These are phyloP conservation scores for Agraylea sexmaculata DNA, from an alignment of 1,140 invertebrate species.

Conservation along the genomic window DNA sequence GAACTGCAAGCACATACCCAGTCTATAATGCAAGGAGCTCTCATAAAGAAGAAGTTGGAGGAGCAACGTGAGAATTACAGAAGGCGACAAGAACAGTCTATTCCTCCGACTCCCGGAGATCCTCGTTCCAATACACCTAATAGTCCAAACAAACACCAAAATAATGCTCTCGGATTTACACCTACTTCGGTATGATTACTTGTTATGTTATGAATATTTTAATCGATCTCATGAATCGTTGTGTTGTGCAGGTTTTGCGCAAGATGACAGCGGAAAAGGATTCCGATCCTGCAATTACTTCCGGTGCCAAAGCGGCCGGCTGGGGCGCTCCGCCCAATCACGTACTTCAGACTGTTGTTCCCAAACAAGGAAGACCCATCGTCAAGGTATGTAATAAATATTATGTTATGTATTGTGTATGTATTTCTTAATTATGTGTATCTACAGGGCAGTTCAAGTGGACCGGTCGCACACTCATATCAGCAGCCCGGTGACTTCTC, in stretches of 20 bases:
- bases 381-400: constrained; percentile 30
- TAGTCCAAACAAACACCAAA: constrained; percentile 30
- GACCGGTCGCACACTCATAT: constrained; percentile 24
- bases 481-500: constrained; percentile 28
- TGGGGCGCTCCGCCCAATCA: constrained; percentile 28
- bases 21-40: constrained; percentile 67
- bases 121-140: constrained; percentile 20
- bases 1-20: constrained; percentile 73
- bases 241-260: constrained; percentile 50
- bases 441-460: constrained; percentile 16
- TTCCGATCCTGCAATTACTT: constrained; percentile 31
- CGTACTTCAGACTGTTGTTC: constrained; percentile 18
- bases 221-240: neutral
- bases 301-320: constrained; percentile 25
- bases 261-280: constrained; percentile 90
- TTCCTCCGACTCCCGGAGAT: constrained; percentile 20
- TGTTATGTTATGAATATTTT: neutral
- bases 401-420: constrained; percentile 4
- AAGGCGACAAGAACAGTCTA: constrained; percentile 55
- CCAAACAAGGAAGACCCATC: constrained; percentile 36
- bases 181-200: constrained; percentile 59
- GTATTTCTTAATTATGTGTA: neutral
- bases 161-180: constrained; percentile 70
- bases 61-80: constrained; percentile 73
- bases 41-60: constrained; percentile 77